Percentiles rank a stretch among this genome's conserved stretches.
phyloP scores from a whole-genome alignment of 2,113 vertebrate species.

The Balaeniceps rex region DNA sequence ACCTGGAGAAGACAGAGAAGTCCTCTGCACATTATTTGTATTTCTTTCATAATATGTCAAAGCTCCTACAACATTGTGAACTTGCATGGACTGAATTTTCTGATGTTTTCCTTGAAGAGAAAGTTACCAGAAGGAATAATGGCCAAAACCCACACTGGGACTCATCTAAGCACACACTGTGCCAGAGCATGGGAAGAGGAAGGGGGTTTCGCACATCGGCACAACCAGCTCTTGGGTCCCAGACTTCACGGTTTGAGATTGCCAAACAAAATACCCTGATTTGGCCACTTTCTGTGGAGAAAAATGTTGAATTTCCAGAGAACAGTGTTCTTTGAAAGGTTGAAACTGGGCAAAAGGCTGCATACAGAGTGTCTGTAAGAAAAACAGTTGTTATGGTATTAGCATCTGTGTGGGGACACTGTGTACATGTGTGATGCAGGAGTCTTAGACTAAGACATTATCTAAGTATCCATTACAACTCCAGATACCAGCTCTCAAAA shows the following conservation, averaged over 20 bases:
- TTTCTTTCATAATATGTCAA: not conserved
- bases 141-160: not conserved
- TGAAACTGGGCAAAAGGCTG: not conserved
- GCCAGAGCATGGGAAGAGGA: not conserved
- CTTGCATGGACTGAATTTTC: not conserved
- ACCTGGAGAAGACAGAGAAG: not conserved
- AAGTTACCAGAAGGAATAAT: not conserved
- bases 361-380: not conserved
- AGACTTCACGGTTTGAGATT: not conserved
- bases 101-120: not conserved
- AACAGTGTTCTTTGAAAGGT: not conserved
- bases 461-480: not conserved
- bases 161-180: accelerated
- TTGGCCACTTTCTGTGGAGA: not conserved
- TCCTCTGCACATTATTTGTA: not conserved
- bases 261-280: not conserved
- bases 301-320: not conserved
- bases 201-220: not conserved
- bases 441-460: not conserved
- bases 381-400: not conserved
- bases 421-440: not conserved
- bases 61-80: not conserved
- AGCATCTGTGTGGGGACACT: not conserved
- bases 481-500: not conserved
- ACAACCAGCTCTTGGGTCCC: not conserved